These are phyloP conservation scores for Minunthozetes semirufus DNA, from an alignment of 2,888 invertebrate species.

Conservation along the genomic window DNA sequence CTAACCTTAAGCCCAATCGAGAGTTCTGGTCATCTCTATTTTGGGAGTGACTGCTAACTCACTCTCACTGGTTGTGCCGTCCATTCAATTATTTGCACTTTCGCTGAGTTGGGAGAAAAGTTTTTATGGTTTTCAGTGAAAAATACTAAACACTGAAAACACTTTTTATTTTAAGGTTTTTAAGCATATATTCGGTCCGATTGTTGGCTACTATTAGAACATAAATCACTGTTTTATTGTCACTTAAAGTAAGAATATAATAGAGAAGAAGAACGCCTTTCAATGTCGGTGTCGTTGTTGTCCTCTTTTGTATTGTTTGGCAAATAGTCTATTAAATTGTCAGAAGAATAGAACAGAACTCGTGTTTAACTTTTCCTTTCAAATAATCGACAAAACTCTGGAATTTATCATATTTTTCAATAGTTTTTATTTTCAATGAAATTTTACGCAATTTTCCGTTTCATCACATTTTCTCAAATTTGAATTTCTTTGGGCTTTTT, in stretches of 20 bases:
- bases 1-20: too few relatives aligned
- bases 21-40: too few relatives aligned
- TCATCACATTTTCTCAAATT: too few relatives aligned
- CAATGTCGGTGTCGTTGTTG: background rate
- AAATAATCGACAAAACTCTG: too few relatives aligned
- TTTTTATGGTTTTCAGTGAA: background rate
- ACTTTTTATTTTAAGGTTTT: background rate
- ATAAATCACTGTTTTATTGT: slow-evolving; percentile 17
- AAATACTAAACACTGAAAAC: too few relatives aligned
- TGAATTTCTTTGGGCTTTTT: too few relatives aligned
- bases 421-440: too few relatives aligned
- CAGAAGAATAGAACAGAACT: background rate
- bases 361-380: background rate
- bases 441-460: too few relatives aligned
- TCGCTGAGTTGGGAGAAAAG: background rate
- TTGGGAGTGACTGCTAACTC: too few relatives aligned
- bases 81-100: background rate
- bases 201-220: slow-evolving; percentile 1
- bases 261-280: background rate
- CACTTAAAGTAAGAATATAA: too few relatives aligned
- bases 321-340: slow-evolving; percentile 4
- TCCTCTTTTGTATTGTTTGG: background rate
- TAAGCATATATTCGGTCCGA: background rate
- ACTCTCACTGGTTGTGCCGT: background rate
- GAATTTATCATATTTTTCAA: too few relatives aligned